Evolutionary conservation across 1,140 invertebrate genomes (phyloP).

Genomic region (Monomorium pharaonis): DNA sequence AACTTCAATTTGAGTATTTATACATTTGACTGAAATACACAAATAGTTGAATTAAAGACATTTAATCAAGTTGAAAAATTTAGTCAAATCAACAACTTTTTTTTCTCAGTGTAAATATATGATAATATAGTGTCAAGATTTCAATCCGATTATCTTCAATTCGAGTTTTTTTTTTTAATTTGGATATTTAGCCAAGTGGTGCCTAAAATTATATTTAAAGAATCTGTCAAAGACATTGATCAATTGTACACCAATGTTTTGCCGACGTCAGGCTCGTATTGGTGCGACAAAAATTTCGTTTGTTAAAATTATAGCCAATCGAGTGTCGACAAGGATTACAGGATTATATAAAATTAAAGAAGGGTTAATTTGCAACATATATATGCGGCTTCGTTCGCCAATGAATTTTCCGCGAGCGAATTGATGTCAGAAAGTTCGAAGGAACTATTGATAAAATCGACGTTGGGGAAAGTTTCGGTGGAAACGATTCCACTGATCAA

Average conservation of each 20-base stretch:
- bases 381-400: no score
- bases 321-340: background rate
- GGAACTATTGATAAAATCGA: slow-evolving; percentile 17
- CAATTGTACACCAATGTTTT: background rate
- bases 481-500: slow-evolving; percentile 37
- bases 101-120: no score
- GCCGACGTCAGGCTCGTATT: background rate
- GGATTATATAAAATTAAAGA: background rate
- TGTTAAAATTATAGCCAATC: background rate
- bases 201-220: background rate
- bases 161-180: no score
- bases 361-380: background rate
- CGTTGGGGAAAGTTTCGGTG: background rate
- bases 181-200: no score
- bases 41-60: no score
- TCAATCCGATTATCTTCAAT: no score
- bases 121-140: no score
- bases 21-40: no score
- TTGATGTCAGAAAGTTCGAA: background rate
- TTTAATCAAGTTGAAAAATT: no score
- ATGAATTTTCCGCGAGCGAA: no score
- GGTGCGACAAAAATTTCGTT: background rate
- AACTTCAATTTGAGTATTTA: no score
- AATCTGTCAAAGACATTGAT: background rate
- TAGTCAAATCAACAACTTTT: no score